Evolutionary conservation across 2,797 vertebrate species (phyloP).

Genomic region (Gymnopithys bicolor): DNA sequence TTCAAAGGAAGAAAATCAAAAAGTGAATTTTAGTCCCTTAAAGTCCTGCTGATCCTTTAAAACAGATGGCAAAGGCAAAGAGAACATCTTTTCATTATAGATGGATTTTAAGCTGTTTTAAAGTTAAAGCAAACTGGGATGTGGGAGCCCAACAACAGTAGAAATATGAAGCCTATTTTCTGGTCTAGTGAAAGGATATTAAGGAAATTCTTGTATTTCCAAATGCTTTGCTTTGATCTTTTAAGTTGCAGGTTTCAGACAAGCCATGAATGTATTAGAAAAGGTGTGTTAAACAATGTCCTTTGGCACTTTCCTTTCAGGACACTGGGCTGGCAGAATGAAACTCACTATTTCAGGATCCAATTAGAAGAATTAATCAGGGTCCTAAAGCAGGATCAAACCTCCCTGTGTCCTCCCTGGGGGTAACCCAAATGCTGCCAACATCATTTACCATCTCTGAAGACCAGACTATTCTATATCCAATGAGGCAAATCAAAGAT

Average conservation of each 20-base stretch:
- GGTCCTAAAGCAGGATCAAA: constrained; percentile 25
- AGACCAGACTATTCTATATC: background rate
- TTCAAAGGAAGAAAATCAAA: constrained; percentile 60
- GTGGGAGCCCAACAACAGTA: constrained; percentile 28
- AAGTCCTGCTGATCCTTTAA: constrained; percentile 67
- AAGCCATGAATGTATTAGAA: background rate
- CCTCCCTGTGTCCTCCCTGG: background rate
- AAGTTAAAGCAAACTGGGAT: constrained; percentile 50
- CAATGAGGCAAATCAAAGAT: background rate
- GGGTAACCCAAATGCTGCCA: constrained; percentile 38
- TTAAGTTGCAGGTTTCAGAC: constrained; percentile 24
- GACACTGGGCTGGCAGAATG: background rate
- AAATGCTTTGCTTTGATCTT: constrained; percentile 50
- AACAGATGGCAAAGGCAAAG: constrained; percentile 46
- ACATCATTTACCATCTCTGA: background rate
- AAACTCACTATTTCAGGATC: background rate
- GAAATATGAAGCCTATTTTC: constrained; percentile 50
- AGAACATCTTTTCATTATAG: constrained; percentile 61
- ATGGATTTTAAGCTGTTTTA: constrained; percentile 30
- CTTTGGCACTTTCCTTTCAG: constrained; percentile 14
- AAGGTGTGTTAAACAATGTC: background rate
- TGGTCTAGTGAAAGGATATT: constrained; percentile 13
- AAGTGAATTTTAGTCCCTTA: constrained; percentile 49
- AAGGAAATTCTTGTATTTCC: constrained; percentile 37
- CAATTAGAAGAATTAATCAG: constrained; percentile 38